Percentiles rank a stretch among this genome's conserved stretches.
These are phyloP conservation scores for Pammene fasciana DNA, from an alignment of 2,888 invertebrate species.

Conservation along the genomic window DNA sequence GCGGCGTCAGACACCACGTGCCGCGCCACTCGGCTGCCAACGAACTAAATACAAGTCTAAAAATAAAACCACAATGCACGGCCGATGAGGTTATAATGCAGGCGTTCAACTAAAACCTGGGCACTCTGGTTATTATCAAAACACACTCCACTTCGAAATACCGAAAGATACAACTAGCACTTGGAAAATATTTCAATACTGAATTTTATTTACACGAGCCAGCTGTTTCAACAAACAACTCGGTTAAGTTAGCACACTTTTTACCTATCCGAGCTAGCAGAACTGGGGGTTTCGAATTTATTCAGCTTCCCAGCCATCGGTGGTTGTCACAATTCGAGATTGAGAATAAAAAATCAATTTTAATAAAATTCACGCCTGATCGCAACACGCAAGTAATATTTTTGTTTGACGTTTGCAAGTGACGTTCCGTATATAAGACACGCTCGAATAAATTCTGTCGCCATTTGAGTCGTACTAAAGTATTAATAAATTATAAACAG, in stretches of 20 bases:
- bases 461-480: background rate
- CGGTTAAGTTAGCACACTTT: constrained; percentile 65
- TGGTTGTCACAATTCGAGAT: constrained; percentile 49
- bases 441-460: background rate
- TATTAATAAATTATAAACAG: too few species aligned
- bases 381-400: constrained; percentile 61
- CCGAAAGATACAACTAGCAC: constrained; percentile 60
- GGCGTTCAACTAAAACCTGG: constrained; percentile 54
- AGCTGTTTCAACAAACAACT: constrained; percentile 79
- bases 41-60: constrained; percentile 76
- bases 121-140: constrained; percentile 47
- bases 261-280: constrained; percentile 96
- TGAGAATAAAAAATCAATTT: constrained; percentile 41
- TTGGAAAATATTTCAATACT: constrained; percentile 59
- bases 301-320: constrained; percentile 81
- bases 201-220: constrained; percentile 68
- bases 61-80: constrained; percentile 77
- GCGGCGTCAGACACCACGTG: constrained; percentile 67
- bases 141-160: constrained; percentile 58
- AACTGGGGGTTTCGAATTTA: constrained; percentile 93
- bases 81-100: constrained; percentile 72
- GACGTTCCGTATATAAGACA: constrained; percentile 51
- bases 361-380: constrained; percentile 57
- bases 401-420: constrained; percentile 51
- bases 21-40: constrained; percentile 65